Evolutionary conservation across 92 coral and sea anemone genomes (phyloP).

Genomic region (Bergia puertoricense): DNA sequence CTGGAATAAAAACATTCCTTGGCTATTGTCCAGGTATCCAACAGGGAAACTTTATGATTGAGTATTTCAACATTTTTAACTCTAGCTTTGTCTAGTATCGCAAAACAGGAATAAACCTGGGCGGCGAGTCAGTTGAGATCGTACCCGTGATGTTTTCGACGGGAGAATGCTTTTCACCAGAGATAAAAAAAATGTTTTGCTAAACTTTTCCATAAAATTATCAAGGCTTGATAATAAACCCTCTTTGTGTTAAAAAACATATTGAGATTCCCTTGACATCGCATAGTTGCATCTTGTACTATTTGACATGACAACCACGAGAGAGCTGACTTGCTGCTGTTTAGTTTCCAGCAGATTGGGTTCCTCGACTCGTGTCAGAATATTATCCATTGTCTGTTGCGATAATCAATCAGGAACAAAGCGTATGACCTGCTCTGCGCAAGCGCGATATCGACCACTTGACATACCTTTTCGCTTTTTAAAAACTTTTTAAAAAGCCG

Average conservation of each 20-base stretch:
- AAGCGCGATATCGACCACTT: neutral
- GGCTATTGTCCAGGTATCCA: slow-evolving; percentile 5
- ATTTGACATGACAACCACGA: neutral
- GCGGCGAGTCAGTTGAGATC: neutral
- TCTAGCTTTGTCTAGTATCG: neutral
- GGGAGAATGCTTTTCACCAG: neutral
- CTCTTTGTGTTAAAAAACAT: neutral
- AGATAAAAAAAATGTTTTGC: too few species aligned
- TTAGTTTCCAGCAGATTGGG: neutral
- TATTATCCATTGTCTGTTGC: neutral
- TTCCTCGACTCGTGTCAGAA: neutral
- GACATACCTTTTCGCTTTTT: too few species aligned
- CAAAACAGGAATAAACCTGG: neutral
- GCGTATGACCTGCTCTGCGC: neutral
- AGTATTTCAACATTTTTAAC: neutral
- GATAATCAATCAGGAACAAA: neutral
- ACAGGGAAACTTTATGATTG: neutral
- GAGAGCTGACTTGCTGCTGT: neutral
- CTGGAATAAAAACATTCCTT: neutral
- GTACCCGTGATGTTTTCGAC: too few species aligned
- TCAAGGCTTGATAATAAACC: neutral
- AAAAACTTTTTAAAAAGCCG: too few species aligned
- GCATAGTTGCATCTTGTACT: neutral
- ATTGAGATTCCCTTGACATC: neutral
- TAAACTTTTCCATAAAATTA: neutral